Base-by-base conservation (phyloP, 2,888 invertebrate genomes). In the Mythimna albipuncta region DNA sequence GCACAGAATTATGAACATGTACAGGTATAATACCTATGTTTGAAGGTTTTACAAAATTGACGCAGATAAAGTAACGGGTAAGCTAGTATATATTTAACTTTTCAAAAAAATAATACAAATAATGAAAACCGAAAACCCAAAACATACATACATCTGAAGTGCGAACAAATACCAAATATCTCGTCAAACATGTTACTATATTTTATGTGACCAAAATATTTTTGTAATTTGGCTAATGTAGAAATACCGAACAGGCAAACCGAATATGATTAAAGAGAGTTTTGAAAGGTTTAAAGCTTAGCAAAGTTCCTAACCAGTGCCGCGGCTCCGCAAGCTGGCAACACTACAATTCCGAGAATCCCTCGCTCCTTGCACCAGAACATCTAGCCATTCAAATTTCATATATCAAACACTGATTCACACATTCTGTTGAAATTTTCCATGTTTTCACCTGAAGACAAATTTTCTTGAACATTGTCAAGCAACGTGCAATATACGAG, bases 321-420 rank as follows among this genome's bases (percentile, higher is more conserved):
- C 44, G 19, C 21, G 44, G 35, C 6, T 50, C n/a, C 47, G 35
- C 54, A 67, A 67, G 81, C 69, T 85, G 78, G 69, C 71, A 47
- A 61, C 35, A 41, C 47, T 44, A 65, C 50, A 21, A 47, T 57
- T 21, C 68, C n/a, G 62, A 66, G 79, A 74, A 77, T 80, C 75
- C 69, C 61, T 50, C 59, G 72, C 72, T 50, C 55, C 73, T 55
- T 77, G 69, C 75, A 79, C 75, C 72, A 77, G 78, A 78, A 83
- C 79, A 84, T 83, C 81, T 84, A 85, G 81, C 79, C 85, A 87
- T 89, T 89, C 86, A 85, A 87, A 89, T 88, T 88, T 87, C 84
- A 87, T 88, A 78, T 83, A 84, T 84, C 83, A 87, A 86, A 83
- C 80, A 81, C 79, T 84, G 88, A 87, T 87, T 85, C 82, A 71